Percentiles rank a stretch among this genome's conserved stretches.
Evolutionary conservation across 1,140 invertebrate genomes (phyloP).

Genomic region (Drosophila ohnishii): DNA sequence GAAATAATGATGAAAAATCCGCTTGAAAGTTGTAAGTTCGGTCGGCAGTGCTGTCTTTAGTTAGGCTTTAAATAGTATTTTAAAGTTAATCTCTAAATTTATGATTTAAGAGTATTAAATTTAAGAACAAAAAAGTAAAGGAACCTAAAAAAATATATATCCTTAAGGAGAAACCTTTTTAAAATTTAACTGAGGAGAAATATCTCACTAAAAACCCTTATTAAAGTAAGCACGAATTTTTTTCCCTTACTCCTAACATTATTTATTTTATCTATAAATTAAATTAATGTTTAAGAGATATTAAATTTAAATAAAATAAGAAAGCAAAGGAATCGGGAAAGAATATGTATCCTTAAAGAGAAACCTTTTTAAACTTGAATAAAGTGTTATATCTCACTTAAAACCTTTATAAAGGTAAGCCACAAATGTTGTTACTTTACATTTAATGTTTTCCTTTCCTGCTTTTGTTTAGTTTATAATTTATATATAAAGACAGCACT

Average conservation of each 20-base stretch:
- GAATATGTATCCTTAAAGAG: neutral
- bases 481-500: neutral
- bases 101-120: neutral
- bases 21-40: neutral
- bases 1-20: constrained; percentile 50
- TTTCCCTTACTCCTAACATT: too few relatives aligned
- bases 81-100: neutral
- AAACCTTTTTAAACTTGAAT: too few relatives aligned
- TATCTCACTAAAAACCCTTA: too few relatives aligned
- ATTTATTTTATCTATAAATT: too few relatives aligned
- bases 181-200: too few relatives aligned
- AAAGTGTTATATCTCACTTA: neutral
- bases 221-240: too few relatives aligned
- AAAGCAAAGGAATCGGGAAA: too few relatives aligned
- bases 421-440: too few relatives aligned
- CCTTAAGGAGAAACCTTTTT: neutral
- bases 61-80: neutral
- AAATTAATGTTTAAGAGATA: too few relatives aligned
- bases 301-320: too few relatives aligned
- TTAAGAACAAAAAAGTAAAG: neutral
- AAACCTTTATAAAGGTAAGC: neutral
- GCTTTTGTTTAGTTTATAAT: accelerated
- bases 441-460: too few relatives aligned
- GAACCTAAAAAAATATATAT: neutral
- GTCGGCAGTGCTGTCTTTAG: neutral